Base-by-base conservation (phyloP, 2,113 vertebrate species). In the Rhadina sibilatrix region DNA sequence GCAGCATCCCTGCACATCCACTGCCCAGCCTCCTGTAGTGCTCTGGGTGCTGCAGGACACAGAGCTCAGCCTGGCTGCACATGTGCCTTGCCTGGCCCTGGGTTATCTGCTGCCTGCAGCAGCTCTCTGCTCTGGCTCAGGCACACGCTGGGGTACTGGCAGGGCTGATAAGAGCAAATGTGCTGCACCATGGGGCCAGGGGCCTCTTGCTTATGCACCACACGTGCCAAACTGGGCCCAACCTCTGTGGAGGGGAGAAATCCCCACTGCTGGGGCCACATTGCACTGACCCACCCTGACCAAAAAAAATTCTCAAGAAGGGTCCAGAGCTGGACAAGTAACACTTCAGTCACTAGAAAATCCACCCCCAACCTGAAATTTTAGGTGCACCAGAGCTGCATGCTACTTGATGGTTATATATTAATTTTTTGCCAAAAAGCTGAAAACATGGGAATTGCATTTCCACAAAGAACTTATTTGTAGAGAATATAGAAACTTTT, bases 121-220 rank as follows among this genome's bases (percentile, higher is more conserved):
- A 76, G 7, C 70, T 15, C 46, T 2, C 12, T 7, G 35, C 13
- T 5, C 37, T 57, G 57, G 35, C n/a, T 8, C 3, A 22, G 9
- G 44, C 42, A n/a, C 50, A 5, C 0, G 0, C n/a, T 0, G 0
- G 1, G 12, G 37, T 2, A 10, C 40, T 8, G 65, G 46, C 1
- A 1, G 5, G 2, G 1, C 30, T 0, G 83, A 76, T 94, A 94
- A 76, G 33, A 83, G 53, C 87, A 83, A 81, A 50, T 59, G 89
- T 31, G 42, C 42, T 5, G 0, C 1, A 2, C 0, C 33, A 74
- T 35, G 74, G 1, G 1, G 30, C 27, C 0, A 0, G 52, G 3
- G 60, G 87, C 72, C 65, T 87, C 74, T 37, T 6, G 25, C 57
- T 75, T 11, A 20, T 54, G 49, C 1, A 0, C 0, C 3, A 37